Conservation (phyloP, 2,888 invertebrate genomes). For the Thumatha senex region DNA sequence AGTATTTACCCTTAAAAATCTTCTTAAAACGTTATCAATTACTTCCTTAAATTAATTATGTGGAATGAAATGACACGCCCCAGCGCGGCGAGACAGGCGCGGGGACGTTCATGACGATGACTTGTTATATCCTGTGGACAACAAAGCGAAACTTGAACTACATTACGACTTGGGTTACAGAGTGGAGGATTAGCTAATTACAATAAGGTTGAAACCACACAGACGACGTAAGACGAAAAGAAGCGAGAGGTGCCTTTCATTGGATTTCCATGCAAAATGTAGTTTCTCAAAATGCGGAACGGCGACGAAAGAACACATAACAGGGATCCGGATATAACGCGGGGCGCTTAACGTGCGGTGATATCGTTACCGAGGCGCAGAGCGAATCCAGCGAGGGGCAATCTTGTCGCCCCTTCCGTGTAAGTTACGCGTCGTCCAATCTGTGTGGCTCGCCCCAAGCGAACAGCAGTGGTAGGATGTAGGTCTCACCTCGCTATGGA, state of each 20-base stretch:
- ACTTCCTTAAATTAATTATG: conserved; percentile 78
- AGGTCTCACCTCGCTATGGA: conserved; percentile 73
- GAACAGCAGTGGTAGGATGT: neutral
- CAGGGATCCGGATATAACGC: no score
- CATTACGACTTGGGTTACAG: neutral
- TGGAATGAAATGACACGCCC: conserved; percentile 82
- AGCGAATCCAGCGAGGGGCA: no score
- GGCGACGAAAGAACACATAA: no score
- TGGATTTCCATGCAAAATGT: no score
- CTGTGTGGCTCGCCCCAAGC: neutral
- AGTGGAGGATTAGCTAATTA: neutral
- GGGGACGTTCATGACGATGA: conserved; percentile 76
- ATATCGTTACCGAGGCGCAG: no score
- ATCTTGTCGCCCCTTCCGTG: no score
- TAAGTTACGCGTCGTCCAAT: no score
- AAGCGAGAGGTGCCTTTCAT: no score
- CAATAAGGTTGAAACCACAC: neutral
- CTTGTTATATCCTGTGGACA: conserved; percentile 73
- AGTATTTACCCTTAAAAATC: conserved; percentile 73
- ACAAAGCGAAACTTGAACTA: conserved; percentile 31
- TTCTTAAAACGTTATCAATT: conserved; percentile 72
- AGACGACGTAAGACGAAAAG: neutral
- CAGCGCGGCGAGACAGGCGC: conserved; percentile 67
- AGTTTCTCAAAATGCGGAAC: no score
- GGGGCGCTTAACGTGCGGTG: no score